Conservation (phyloP, 2,888 invertebrate species). For the Lomographa bimaculata region DNA sequence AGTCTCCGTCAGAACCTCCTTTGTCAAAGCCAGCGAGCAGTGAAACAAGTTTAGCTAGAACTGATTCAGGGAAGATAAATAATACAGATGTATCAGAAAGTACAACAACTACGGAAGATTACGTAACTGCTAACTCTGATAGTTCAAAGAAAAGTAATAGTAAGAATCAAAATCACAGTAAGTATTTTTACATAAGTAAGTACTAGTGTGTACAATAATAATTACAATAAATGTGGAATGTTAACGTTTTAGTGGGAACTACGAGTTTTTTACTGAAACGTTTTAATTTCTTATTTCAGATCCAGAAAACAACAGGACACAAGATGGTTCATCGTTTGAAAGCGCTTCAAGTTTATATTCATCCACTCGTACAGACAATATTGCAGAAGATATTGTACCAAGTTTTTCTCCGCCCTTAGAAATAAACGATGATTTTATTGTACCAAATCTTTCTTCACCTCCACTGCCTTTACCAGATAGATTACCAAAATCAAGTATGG, state of each 20-base stretch:
- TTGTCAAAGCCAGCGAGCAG: conserved; percentile 63
- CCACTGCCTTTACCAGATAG: conserved; percentile 73
- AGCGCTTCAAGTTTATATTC: conserved; percentile 93
- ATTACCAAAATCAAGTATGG: conserved; percentile 57
- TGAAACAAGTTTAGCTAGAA: conserved; percentile 84
- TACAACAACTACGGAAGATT: conserved; percentile 93
- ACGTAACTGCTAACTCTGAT: conserved; percentile 93
- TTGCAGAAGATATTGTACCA: conserved; percentile 85
- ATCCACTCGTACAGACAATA: conserved; percentile 88
- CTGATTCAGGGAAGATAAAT: conserved; percentile 88
- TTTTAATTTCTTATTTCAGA: too few relatives aligned
- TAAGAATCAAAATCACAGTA: conserved; percentile 72
- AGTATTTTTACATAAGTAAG: conserved; percentile 35
- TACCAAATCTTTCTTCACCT: conserved; percentile 71
- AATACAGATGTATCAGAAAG: conserved; percentile 93
- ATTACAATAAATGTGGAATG: too few relatives aligned
- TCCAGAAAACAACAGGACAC: conserved; percentile 83
- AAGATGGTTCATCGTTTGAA: conserved; percentile 94
- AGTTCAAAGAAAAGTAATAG: conserved; percentile 86
- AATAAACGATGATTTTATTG: conserved; percentile 76
- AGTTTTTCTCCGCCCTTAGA: conserved; percentile 84
- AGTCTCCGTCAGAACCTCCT: conserved; percentile 63
- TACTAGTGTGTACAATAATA: neutral
- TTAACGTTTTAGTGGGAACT: too few relatives aligned
- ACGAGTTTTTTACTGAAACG: too few relatives aligned